Evolutionary conservation across 35 echinoderm and acorn worm genomes (phyloP).

Genomic region (Lytechinus variegatus): DNA sequence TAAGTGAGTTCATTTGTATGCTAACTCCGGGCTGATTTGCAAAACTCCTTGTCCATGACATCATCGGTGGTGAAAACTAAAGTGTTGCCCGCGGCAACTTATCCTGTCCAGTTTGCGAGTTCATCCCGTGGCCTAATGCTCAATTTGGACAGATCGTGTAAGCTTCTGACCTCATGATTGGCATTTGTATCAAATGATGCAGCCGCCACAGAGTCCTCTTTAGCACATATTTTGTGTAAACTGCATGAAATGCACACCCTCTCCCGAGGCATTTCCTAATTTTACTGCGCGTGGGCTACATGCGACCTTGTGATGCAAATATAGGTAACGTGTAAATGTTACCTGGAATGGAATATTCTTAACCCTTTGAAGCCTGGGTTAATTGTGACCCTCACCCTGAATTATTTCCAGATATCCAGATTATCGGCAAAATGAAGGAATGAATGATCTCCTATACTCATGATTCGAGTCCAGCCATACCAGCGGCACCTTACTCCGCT

Average conservation of each 20-base stretch:
- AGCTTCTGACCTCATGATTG: background rate
- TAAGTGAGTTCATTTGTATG: background rate
- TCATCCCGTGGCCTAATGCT: background rate
- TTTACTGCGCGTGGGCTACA: background rate
- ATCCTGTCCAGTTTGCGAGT: background rate
- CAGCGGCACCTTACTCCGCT: too few species aligned
- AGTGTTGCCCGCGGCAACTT: background rate
- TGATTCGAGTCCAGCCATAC: too few species aligned
- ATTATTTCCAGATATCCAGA: too few species aligned
- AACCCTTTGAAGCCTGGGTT: too few species aligned
- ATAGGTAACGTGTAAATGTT: background rate
- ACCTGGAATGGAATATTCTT: background rate
- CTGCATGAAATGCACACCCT: background rate
- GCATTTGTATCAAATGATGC: background rate
- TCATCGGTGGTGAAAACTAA: background rate
- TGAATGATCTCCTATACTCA: too few species aligned
- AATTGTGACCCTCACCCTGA: too few species aligned
- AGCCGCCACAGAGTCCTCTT: background rate
- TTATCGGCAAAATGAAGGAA: too few species aligned
- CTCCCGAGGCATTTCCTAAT: background rate
- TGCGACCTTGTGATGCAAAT: background rate
- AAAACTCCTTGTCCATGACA: background rate
- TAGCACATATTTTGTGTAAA: background rate
- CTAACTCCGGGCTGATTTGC: background rate
- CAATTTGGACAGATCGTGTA: background rate